Evolutionary conservation across 2,113 vertebrate genomes (phyloP).

Genomic region (Melierax canorus): DNA sequence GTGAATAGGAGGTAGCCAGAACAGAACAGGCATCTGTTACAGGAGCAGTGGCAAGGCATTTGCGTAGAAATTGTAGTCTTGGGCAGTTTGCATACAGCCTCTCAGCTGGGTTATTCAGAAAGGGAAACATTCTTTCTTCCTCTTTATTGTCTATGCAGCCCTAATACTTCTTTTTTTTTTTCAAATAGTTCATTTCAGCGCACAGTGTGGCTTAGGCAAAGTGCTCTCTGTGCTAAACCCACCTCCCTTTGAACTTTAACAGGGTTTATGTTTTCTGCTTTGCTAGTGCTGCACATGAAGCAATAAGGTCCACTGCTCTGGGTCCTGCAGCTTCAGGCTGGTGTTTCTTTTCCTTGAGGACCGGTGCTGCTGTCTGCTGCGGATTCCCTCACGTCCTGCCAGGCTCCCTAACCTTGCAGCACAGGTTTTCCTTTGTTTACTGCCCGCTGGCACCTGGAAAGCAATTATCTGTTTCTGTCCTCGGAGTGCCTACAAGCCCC

Average conservation of each 20-base stretch:
- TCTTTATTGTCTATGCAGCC: not conserved
- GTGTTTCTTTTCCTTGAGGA: not conserved
- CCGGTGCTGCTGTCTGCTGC: not conserved
- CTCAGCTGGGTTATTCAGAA: not conserved
- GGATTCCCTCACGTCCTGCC: not conserved
- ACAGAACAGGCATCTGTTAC: not conserved
- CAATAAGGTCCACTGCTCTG: too few relatives aligned
- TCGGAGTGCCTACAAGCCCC: not conserved
- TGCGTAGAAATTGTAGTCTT: not conserved
- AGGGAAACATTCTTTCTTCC: not conserved
- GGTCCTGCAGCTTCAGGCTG: not conserved
- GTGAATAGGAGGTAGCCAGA: not conserved
- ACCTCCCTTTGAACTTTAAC: not conserved
- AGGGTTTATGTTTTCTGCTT: not conserved
- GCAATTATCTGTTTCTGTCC: not conserved
- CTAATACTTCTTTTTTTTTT: not conserved
- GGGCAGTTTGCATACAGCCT: not conserved
- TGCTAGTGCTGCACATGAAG: not conserved
- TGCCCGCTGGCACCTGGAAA: not conserved
- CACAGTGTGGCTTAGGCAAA: not conserved
- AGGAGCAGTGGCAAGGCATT: not conserved
- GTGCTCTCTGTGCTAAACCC: not conserved
- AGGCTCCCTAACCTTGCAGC: not conserved
- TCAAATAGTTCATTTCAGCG: not conserved
- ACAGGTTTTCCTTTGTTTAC: not conserved